Conservation (phyloP, 2,797 vertebrate genomes). For the Simalia tracyae region DNA sequence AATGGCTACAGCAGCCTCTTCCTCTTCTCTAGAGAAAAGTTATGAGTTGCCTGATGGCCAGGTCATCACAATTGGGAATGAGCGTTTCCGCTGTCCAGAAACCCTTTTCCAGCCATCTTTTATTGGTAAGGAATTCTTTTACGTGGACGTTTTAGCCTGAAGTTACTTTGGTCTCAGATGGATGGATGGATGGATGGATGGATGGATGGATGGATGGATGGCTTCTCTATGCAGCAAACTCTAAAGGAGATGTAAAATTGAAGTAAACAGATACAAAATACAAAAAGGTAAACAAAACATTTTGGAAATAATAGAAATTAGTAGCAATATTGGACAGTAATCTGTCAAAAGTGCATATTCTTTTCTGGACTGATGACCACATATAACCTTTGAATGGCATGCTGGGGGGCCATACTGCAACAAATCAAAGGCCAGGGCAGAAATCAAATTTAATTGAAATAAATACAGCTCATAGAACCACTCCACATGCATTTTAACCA, state of each 20-base stretch:
- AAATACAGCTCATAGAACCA: not conserved
- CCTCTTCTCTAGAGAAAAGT: conserved; percentile 98
- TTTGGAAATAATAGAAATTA: not conserved
- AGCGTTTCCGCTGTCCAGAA: conserved; percentile 99
- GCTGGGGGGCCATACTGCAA: not conserved
- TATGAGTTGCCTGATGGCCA: conserved; percentile 98
- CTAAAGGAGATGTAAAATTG: not conserved
- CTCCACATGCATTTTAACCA: not conserved
- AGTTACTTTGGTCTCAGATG: not conserved
- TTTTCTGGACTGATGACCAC: not conserved
- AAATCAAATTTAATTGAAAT: not conserved
- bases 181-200: not conserved
- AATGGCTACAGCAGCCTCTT: conserved; percentile 99
- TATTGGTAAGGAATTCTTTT: conserved; percentile 82
- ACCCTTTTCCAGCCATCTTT: conserved; percentile 99
- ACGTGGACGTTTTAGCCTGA: conserved; percentile 37
- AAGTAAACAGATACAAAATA: not conserved
- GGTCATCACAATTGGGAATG: conserved; percentile 98
- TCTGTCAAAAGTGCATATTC: not conserved
- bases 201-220: not conserved
- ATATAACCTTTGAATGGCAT: not conserved
- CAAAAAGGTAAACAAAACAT: not conserved
- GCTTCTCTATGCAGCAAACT: not conserved
- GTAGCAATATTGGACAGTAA: not conserved
- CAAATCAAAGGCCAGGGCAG: not conserved